phyloP scores from a whole-genome alignment of 2,113 vertebrate genomes.

The Emydocephalus ijimae region DNA sequence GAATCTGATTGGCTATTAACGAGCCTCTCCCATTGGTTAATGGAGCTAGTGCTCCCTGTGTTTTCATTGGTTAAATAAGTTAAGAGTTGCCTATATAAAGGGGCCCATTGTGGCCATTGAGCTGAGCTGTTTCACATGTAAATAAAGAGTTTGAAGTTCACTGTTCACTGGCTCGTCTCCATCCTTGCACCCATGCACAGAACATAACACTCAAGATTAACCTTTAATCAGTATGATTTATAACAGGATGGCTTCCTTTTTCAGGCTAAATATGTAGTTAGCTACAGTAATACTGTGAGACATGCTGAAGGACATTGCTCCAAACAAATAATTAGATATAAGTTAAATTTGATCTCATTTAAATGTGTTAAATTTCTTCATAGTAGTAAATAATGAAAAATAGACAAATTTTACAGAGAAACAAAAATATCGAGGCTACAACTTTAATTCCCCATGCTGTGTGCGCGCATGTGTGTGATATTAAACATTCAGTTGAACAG shows the following conservation, averaged over 20 bases:
- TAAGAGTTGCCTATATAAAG: too few species aligned
- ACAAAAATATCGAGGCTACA: not conserved
- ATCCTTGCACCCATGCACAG: too few species aligned
- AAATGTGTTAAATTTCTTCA: not conserved
- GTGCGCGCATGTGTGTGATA: not conserved
- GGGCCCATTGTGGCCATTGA: too few species aligned
- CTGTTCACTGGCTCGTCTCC: too few species aligned
- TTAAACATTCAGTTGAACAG: not conserved
- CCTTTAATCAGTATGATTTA: conserved; percentile 36
- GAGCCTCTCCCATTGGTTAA: too few species aligned
- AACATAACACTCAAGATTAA: too few species aligned
- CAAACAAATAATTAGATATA: not conserved
- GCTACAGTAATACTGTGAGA: not conserved
- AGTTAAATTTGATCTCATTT: not conserved
- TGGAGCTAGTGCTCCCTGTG: too few species aligned
- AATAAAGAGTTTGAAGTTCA: too few species aligned
- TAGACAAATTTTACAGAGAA: not conserved
- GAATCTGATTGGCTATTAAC: too few species aligned
- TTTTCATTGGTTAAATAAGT: too few species aligned
- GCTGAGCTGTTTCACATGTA: too few species aligned
- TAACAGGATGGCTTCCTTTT: not conserved
- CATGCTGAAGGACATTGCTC: not conserved
- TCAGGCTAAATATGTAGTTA: not conserved
- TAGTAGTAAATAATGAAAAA: not conserved
- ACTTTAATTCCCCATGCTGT: not conserved